Conservation (phyloP, 2,888 invertebrate genomes). For the Amblyjoppa fuscipennis region DNA sequence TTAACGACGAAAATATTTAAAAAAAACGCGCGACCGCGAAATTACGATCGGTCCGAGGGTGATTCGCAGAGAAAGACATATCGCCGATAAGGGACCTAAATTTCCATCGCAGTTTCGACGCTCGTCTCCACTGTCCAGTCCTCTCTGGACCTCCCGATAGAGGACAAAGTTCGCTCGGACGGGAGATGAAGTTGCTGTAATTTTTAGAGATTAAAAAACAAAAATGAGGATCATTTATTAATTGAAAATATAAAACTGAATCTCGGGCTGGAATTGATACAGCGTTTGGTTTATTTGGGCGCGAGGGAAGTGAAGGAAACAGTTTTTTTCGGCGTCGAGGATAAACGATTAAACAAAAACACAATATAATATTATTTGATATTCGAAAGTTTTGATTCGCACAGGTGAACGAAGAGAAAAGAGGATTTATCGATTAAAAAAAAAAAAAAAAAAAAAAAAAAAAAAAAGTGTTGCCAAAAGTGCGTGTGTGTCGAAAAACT, state of each 20-base stretch:
- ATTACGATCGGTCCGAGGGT: neutral
- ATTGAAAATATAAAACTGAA: neutral
- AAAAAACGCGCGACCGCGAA: neutral
- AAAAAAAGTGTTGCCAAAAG: slow-evolving; percentile 39
- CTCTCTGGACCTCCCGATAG: neutral
- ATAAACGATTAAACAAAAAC: neutral
- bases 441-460: neutral
- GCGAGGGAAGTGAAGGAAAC: slow-evolving; percentile 26
- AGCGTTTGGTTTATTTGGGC: slow-evolving; percentile 8
- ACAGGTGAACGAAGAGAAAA: neutral
- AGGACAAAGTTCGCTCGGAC: slow-evolving; percentile 8
- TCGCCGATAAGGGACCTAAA: neutral
- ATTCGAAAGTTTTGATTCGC: neutral
- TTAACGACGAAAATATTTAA: neutral
- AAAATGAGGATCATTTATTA: neutral
- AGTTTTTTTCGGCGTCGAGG: neutral
- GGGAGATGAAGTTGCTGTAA: neutral
- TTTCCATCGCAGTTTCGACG: neutral
- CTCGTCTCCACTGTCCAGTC: neutral
- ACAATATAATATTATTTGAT: neutral
- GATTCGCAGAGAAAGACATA: neutral
- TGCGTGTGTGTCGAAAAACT: slow-evolving; percentile 15
- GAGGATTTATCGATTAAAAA: slow-evolving; percentile 42
- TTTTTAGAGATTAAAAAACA: neutral
- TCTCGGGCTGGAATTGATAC: neutral